Evolutionary conservation across 2,113 vertebrate species (phyloP).

Genomic region (Cryptomyrus ogoouensis): DNA sequence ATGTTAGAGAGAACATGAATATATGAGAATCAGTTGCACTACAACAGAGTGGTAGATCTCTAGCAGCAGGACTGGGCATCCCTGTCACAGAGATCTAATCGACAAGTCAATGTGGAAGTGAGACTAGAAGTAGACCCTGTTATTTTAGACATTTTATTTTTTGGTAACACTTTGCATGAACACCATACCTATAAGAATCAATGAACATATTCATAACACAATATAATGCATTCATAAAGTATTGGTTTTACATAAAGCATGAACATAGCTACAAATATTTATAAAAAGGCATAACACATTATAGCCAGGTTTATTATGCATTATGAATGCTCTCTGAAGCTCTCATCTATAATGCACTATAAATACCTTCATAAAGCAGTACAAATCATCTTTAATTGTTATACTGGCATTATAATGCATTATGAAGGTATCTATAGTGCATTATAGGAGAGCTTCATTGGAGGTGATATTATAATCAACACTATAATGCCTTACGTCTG

Average conservation of each 20-base stretch:
- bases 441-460: no score
- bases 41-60: not conserved
- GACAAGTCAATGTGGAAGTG: not conserved
- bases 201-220: not conserved
- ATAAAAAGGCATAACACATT: not conserved
- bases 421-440: no score
- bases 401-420: no score
- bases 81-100: not conserved
- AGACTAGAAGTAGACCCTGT: not conserved
- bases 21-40: not conserved
- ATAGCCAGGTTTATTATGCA: not conserved
- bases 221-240: not conserved
- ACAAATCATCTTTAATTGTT: no score
- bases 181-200: not conserved
- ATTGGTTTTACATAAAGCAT: not conserved
- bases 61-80: not conserved
- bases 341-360: not conserved
- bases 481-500: no score
- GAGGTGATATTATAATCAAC: no score
- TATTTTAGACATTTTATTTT: not conserved
- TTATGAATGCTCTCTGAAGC: not conserved
- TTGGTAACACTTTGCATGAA: not conserved
- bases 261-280: no score
- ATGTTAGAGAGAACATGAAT: not conserved
- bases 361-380: no score